A percentile compares a stretch with the other conserved stretches of the same genome.
These are phyloP conservation scores for Trimorus sp. DNA, from an alignment of 2,888 invertebrate species.

Conservation along the genomic window DNA sequence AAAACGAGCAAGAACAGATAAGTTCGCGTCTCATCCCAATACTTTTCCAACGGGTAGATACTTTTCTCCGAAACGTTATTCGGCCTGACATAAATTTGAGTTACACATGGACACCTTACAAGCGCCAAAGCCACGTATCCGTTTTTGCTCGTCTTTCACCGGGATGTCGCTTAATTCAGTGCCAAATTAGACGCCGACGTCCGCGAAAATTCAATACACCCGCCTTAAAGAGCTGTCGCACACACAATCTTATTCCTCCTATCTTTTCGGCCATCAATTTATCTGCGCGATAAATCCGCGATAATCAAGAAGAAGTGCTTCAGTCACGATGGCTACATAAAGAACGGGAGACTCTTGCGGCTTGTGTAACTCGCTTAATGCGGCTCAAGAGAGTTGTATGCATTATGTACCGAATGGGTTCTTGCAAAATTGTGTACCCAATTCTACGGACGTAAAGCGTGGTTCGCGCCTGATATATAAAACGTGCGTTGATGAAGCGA, in stretches of 20 bases:
- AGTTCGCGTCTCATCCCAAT: no score
- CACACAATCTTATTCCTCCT: slow-evolving; percentile 17
- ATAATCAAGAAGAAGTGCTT: slow-evolving; percentile 46
- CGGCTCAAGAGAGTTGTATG: slow-evolving; percentile 47
- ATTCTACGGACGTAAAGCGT: slow-evolving; percentile 32
- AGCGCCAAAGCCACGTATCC: no score
- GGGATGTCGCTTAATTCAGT: no score
- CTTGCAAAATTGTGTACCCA: slow-evolving; percentile 39
- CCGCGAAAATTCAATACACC: no score
- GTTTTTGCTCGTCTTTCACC: no score
- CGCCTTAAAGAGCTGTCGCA: not conserved
- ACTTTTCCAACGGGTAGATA: no score
- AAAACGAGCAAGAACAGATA: no score
- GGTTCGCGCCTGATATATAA: slow-evolving; percentile 36
- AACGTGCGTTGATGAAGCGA: slow-evolving; percentile 32
- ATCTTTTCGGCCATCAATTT: slow-evolving; percentile 30
- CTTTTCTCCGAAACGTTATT: no score
- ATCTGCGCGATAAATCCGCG: slow-evolving; percentile 34
- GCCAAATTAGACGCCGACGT: no score
- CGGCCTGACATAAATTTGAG: no score
- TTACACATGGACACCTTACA: no score
- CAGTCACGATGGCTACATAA: slow-evolving; percentile 33
- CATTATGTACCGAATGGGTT: slow-evolving; percentile 50
- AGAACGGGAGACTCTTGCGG: slow-evolving; percentile 49
- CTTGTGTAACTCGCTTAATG: slow-evolving; percentile 44